A percentile compares a stretch with the other conserved stretches of the same genome.
phyloP scores from a whole-genome alignment of 2,797 vertebrate species.

The Vipera latastei region DNA sequence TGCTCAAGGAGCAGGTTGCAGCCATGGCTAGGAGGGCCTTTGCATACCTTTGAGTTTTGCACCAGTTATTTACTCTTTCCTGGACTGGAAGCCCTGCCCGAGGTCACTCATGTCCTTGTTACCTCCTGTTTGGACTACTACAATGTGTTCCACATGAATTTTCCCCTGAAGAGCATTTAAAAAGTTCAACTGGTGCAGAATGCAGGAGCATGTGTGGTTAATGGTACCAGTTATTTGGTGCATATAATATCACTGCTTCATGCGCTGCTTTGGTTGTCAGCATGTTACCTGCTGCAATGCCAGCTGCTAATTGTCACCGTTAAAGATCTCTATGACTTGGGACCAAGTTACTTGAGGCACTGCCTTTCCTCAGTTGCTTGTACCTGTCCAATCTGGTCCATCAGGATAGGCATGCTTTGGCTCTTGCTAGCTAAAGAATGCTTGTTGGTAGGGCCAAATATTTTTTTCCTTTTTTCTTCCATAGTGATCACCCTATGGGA shows the following conservation, averaged over 20 bases:
- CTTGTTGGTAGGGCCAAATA: neutral
- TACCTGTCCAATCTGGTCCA: neutral
- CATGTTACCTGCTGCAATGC: neutral
- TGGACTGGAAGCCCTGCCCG: too few species aligned
- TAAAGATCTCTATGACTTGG: neutral
- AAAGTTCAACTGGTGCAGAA: neutral
- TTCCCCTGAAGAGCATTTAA: neutral
- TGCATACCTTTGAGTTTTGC: neutral
- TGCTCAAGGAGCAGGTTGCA: neutral
- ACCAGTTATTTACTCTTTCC: neutral
- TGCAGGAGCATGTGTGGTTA: neutral
- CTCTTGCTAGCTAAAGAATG: neutral
- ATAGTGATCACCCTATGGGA: neutral
- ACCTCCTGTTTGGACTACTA: neutral
- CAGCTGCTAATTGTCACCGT: neutral
- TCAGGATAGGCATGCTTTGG: neutral
- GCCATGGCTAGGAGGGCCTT: neutral
- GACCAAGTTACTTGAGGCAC: neutral
- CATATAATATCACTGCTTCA: neutral
- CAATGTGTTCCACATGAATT: neutral
- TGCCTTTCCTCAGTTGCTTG: neutral
- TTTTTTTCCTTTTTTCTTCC: neutral
- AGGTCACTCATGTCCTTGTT: too few species aligned
- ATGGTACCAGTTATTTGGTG: neutral
- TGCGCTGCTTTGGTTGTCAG: neutral